Percentiles rank a stretch among this genome's conserved stretches.
These are phyloP conservation scores for Melanaphis sacchari DNA, from an alignment of 1,140 invertebrate genomes.

Conservation along the genomic window DNA sequence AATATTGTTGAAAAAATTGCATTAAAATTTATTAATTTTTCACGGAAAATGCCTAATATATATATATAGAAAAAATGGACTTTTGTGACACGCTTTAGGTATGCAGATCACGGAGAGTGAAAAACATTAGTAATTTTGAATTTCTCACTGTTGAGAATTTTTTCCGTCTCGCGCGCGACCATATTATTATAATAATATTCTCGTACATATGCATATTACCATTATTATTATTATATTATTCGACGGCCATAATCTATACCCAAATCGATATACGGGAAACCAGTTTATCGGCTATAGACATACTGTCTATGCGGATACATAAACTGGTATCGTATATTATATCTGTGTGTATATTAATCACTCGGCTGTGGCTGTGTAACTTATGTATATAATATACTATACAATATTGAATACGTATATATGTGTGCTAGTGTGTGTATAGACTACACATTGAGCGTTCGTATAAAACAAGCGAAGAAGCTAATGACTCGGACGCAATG, in stretches of 20 bases:
- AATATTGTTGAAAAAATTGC: neutral
- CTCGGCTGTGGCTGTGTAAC: neutral
- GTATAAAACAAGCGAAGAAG: neutral
- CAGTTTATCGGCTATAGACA: constrained; percentile 27
- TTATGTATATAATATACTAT: neutral
- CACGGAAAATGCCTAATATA: neutral
- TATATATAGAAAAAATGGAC: neutral
- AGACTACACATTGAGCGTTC: neutral
- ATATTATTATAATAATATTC: constrained; percentile 9
- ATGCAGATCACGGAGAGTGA: neutral
- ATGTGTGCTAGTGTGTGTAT: too few species aligned
- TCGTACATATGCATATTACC: neutral
- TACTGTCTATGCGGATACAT: constrained; percentile 42
- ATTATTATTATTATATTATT: neutral
- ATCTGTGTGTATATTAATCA: constrained; percentile 37
- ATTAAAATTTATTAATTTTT: neutral
- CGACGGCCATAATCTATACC: neutral
- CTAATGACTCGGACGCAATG: neutral
- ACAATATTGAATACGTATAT: neutral
- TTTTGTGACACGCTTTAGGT: neutral
- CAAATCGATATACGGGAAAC: constrained; percentile 18
- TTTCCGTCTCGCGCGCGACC: neutral
- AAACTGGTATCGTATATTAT: constrained; percentile 39
- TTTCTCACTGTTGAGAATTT: neutral
- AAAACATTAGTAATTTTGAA: neutral